Conservation (phyloP, 2,888 invertebrate genomes). For the Synergus gifuensis region DNA sequence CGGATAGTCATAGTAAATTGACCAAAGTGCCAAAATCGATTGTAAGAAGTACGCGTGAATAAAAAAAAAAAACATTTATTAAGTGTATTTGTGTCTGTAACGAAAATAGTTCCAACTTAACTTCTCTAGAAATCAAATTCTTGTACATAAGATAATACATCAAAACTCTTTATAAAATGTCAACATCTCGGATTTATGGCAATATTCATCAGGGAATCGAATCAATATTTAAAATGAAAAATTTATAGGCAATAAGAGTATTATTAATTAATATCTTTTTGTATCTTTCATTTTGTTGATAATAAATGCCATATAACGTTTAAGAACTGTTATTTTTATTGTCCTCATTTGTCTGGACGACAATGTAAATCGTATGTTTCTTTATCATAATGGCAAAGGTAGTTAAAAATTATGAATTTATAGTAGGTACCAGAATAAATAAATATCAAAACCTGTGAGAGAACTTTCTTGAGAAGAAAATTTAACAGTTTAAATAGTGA, state of each 20-base stretch:
- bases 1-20: constrained; percentile 29
- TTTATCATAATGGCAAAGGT: no score
- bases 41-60: constrained; percentile 46
- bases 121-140: constrained; percentile 16
- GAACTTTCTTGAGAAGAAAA: no score
- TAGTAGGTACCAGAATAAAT: no score
- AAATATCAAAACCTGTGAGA: no score
- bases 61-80: constrained; percentile 51
- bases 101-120: constrained; percentile 13
- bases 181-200: constrained; percentile 33
- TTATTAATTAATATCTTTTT: constrained; percentile 55
- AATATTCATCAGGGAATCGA: constrained; percentile 44
- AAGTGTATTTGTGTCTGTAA: constrained; percentile 38
- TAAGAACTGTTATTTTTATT: constrained; percentile 48
- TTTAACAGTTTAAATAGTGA: no score
- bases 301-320: constrained; percentile 67
- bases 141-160: constrained; percentile 35
- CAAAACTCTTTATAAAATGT: background rate
- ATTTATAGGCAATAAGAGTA: constrained; percentile 50
- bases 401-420: no score
- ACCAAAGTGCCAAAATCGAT: constrained; percentile 39
- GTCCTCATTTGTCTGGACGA: no score
- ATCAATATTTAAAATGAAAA: constrained; percentile 53
- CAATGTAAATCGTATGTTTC: no score
- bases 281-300: constrained; percentile 68